Percentiles rank a stretch among this genome's conserved stretches.
phyloP scores from a whole-genome alignment of 2,113 vertebrate genomes.

The Anarrhichthys ocellatus region DNA sequence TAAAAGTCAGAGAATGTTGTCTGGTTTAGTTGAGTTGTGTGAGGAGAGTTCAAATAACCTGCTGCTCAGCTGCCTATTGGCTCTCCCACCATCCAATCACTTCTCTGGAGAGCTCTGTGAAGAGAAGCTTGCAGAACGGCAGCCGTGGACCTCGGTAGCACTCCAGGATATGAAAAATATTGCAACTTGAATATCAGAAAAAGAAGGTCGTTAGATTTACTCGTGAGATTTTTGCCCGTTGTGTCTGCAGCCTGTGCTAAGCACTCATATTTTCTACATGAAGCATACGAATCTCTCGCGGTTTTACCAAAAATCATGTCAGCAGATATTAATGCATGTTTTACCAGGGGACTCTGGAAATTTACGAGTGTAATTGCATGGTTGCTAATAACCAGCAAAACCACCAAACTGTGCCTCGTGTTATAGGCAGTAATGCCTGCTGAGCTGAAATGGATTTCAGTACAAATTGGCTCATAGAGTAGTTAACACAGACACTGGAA shows the following conservation, averaged over 20 bases:
- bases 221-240: slow-evolving; percentile 46
- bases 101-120: slow-evolving; percentile 37
- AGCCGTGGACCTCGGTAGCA: slow-evolving; percentile 34
- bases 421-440: slow-evolving; percentile 47
- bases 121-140: slow-evolving; percentile 39
- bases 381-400: slow-evolving; percentile 68
- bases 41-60: slow-evolving; percentile 81
- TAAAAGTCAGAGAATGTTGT: slow-evolving; percentile 70
- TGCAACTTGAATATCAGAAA: slow-evolving; percentile 62
- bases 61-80: slow-evolving; percentile 67
- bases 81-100: slow-evolving; percentile 67
- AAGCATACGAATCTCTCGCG: slow-evolving; percentile 59
- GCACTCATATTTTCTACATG: slow-evolving; percentile 70
- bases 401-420: slow-evolving; percentile 56
- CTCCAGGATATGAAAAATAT: slow-evolving; percentile 43
- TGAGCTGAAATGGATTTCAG: slow-evolving; percentile 48
- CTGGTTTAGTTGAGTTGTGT: slow-evolving; percentile 63
- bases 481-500: slow-evolving; percentile 55
- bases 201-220: slow-evolving; percentile 65
- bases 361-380: slow-evolving; percentile 75
- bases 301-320: slow-evolving; percentile 70
- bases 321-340: slow-evolving; percentile 76
- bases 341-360: slow-evolving; percentile 72
- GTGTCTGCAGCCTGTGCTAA: slow-evolving; percentile 40
- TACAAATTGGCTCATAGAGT: slow-evolving; percentile 55